Evolutionary conservation across 2,888 invertebrate species (phyloP).

Genomic region (Dilophus febrilis): DNA sequence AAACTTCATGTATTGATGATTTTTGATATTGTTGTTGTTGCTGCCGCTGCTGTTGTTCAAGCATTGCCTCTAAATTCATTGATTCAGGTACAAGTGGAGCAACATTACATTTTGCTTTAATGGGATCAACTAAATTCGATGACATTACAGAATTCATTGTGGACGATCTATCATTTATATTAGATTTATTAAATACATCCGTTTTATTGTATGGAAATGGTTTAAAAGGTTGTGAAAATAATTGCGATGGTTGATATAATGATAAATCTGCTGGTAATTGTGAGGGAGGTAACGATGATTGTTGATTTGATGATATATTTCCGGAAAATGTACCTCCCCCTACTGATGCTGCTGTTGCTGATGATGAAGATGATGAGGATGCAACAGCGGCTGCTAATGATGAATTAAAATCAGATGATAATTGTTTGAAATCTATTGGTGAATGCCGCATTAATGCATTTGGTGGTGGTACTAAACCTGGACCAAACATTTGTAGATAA

Average conservation of each 20-base stretch:
- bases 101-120: constrained; percentile 25
- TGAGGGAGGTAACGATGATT: too few species aligned
- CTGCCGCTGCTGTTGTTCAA: constrained; percentile 8
- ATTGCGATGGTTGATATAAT: too few species aligned
- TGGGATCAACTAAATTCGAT: constrained; percentile 9
- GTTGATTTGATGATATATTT: too few species aligned
- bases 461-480: constrained; percentile 36
- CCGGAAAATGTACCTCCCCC: too few species aligned
- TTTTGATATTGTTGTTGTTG: constrained; percentile 3
- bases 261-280: too few species aligned
- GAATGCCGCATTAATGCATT: constrained; percentile 23
- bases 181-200: neutral
- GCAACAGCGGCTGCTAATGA: neutral
- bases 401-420: neutral
- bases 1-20: neutral
- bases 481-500: constrained; percentile 29
- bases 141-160: neutral
- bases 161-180: too few species aligned
- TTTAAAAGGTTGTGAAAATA: too few species aligned
- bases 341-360: too few species aligned
- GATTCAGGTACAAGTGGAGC: constrained; percentile 26
- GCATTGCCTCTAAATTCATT: constrained; percentile 11
- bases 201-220: neutral
- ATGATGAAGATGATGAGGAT: too few species aligned
- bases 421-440: neutral